Base-by-base conservation (phyloP, 2,888 invertebrate genomes). In the Philaethria dido region DNA sequence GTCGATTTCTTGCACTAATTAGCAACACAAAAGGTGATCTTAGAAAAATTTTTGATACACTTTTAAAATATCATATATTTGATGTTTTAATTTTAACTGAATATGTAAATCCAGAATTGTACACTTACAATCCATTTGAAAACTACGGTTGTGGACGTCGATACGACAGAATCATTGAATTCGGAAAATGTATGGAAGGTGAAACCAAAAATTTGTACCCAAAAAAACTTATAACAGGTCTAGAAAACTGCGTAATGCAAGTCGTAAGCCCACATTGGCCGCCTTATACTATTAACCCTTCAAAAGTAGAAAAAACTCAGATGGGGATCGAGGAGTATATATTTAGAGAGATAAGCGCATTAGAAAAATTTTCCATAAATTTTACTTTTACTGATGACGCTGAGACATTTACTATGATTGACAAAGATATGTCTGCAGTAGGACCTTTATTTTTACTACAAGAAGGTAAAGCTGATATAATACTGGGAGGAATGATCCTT, bases 101-200 rank as follows among this genome's bases (percentile, higher is more conserved):
- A 11, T 79, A 74, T 0, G 42, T 50, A 0, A 73, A 80, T 2
- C 73, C 75, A 8, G 70, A 82, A 2, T 48, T 88, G 14, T 87
- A 81, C 66, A 78, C 84, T 0, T 88, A 86, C 69, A 83, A 88
- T 70, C 84, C 88, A 0, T 88, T 79, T 50, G 80, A 83, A 63
- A 82, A 88, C 52, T 82, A 78, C 59, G 80, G 79, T 0, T 89
- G 89, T 60, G 89, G 89, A n/a, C 80, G 78, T 63, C 77, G 79
- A 47, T 88, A 82, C 64, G 72, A 75, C 3, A 69, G 74, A 33
- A 69, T 88, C 13, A 80, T 81, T 20, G 66, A 74, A 36, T 73
- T 77, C 3, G 89, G 88, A 8, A 72, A 77, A 62, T 88, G 88
- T 69, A 70, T 68, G 6, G 44, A 29, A 0, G n/a, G 65, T 0